Percentiles rank a stretch among this genome's conserved stretches.
phyloP scores from a whole-genome alignment of 2,888 invertebrate genomes.

The Acleris holmiana region DNA sequence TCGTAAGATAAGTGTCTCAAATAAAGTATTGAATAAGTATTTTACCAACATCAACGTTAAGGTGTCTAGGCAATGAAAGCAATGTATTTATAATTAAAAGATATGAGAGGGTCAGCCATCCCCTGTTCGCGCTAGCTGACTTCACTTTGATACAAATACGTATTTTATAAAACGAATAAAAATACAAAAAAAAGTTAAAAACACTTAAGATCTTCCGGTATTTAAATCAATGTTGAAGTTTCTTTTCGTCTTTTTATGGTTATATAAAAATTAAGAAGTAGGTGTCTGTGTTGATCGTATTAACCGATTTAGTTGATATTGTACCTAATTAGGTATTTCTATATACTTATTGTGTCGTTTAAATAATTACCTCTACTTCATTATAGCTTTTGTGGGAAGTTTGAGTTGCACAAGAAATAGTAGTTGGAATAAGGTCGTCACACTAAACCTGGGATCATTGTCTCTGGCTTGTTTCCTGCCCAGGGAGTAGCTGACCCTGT shows the following conservation, averaged over 20 bases:
- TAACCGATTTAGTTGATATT: constrained; percentile 81
- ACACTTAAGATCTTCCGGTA: constrained; percentile 81
- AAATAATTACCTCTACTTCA: constrained; percentile 78
- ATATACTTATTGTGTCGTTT: constrained; percentile 82
- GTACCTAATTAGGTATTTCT: constrained; percentile 81
- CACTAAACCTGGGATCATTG: constrained; percentile 57
- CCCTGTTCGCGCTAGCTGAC: constrained; percentile 78
- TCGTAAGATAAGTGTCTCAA: constrained; percentile 80
- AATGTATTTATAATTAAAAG: constrained; percentile 80
- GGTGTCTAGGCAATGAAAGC: constrained; percentile 78
- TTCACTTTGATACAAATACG: constrained; percentile 81
- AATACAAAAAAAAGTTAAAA: constrained; percentile 67
- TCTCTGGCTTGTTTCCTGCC: constrained; percentile 31
- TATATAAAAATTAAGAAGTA: constrained; percentile 80
- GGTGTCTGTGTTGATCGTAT: constrained; percentile 80
- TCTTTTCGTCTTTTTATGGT: constrained; percentile 80
- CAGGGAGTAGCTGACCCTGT: neutral
- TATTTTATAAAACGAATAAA: constrained; percentile 79
- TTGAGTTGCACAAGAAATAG: constrained; percentile 81
- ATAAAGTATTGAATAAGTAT: constrained; percentile 81
- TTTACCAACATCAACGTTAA: constrained; percentile 79
- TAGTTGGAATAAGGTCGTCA: constrained; percentile 66
- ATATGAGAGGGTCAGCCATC: constrained; percentile 72
- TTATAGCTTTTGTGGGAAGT: constrained; percentile 80
- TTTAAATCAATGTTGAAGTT: constrained; percentile 73